Evolutionary conservation across 2,888 invertebrate genomes (phyloP), one percentile per base, ranked within the genome.

Genomic region (Clepsis dumicolana): DNA sequence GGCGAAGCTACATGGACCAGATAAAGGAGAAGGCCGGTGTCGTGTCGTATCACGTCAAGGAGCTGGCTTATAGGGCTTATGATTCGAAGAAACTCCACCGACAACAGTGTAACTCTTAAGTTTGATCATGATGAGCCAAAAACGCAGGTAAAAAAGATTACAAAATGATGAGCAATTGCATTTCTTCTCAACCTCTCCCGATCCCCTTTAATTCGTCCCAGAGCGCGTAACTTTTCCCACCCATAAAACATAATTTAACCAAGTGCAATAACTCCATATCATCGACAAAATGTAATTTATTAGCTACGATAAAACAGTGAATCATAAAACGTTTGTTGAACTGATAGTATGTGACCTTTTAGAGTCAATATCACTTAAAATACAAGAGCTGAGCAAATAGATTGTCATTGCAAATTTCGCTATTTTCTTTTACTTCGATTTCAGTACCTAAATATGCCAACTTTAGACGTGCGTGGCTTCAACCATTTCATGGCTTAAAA

Each of bases 341-440:
- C 82, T 80, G 85, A 86, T 87, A 86, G 82, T 76, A 71, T 72
- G 74, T 76, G 83, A 82, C 84, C 81, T 85, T 81, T 79, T 79
- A 76, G 71, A 71, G 69, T 68, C 75, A 73, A 74, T 76, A 77
- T 74, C 60, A 61, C 48, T 61, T 48, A 48, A 48, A 61, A 59
- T 59, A 14, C 38, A 48, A 21, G 18, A 56, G 56, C 21, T 16
- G 12, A 18, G 12, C 14, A 56, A 21, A 60, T 48, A 35, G 48
- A 54, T 61, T 57, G 38, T 57, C 25, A n/a, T 38, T 57, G 16
- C 10, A 4, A n/a, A 38, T 18, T 12, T 57, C 8, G 35, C 27
- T 4, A 18, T 56, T 50, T 50, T 24, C 21, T 50, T 21, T 50
- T 50, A 50, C 32, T 32, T 32, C 12, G 8, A 32, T 8, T 1